Evolutionary conservation across 2,888 invertebrate genomes (phyloP), one percentile per base, ranked within the genome.

Genomic region (Clostera curtula): DNA sequence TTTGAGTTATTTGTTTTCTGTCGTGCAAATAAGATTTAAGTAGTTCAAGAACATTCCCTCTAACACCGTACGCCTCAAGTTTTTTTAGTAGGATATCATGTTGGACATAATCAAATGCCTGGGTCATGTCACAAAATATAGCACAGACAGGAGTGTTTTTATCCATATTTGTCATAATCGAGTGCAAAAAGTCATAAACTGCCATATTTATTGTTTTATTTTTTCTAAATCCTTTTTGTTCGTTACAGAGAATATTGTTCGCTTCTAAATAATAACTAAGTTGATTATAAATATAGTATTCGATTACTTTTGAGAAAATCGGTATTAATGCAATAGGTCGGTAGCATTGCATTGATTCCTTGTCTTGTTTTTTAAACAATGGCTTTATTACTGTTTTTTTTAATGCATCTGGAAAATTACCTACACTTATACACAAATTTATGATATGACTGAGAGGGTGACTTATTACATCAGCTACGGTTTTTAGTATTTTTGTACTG

Each of bases 51-150:
- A 20, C 10, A 10, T 20, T 20, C 3, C 20, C 20, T 20, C 20
- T 20, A 10, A 20, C 10, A 4, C 20, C 20, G 10, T 20, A 10
- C 6, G 20, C 9, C 5, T 20, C 20, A n/a, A 20, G 20, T 20
- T 20, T 20, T 9, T 20, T n/a, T 20, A 20, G 3, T 9, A 20
- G 10, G 3, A 20, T 20, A 10, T n/a, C 10, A 20, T 20, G 20
- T 4, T 20, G 9, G 10, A 20, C 20, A 20, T 5, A 20, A 11
- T 20, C 20, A 10, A 20, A 20, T 20, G 20, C 20, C 20, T 20
- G 8, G 8, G 20, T 20, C 10, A 20, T 4, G 20, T 20, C 20
- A 6, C 8, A 9, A 5, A 9, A 20, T 5, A 20, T n/a, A n/a
- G n/a, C n/a, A n/a, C n/a, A n/a, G n/a, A n/a, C n/a, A n/a, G n/a